Conservation (phyloP, 2,888 invertebrate species). For the Gisinianus flammeolus region DNA sequence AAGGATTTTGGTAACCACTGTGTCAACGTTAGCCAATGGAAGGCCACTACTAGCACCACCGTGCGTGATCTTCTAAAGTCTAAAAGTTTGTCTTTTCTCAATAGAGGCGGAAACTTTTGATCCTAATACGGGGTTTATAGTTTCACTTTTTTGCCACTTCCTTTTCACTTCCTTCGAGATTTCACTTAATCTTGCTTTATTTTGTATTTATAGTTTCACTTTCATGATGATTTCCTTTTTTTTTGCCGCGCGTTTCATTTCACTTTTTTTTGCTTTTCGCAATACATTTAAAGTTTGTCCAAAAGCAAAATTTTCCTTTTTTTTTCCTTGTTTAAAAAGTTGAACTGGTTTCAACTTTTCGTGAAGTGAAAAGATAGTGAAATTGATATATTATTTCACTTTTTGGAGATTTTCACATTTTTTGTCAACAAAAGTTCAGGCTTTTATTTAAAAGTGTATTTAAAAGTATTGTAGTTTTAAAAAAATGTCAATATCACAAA, state of each 20-base stretch:
- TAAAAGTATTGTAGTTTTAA: not conserved
- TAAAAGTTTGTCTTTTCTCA: too few relatives aligned
- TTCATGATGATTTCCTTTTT: not conserved
- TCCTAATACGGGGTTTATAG: too few relatives aligned
- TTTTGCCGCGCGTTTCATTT: not conserved
- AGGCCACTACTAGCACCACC: too few relatives aligned
- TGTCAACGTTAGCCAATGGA: too few relatives aligned
- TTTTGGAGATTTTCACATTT: too few relatives aligned
- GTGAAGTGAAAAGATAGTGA: not conserved
- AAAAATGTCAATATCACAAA: not conserved
- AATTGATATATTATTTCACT: too few relatives aligned
- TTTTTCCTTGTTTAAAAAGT: not conserved
- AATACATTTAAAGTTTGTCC: not conserved
- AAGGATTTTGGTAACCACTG: too few relatives aligned
- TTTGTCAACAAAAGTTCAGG: too few relatives aligned
- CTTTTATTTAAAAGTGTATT: not conserved
- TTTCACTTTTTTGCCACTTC: too few relatives aligned
- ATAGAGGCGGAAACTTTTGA: too few relatives aligned
- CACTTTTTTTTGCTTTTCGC: not conserved
- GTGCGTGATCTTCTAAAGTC: too few relatives aligned
- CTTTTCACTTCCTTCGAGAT: not conserved
- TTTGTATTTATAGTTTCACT: not conserved
- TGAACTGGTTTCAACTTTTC: not conserved
- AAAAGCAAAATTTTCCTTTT: not conserved
- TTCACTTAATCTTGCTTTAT: not conserved